Evolutionary conservation across 2,113 vertebrate species (phyloP), one percentile per base, ranked within the genome.

Genomic region (Oreochromis aureus): DNA sequence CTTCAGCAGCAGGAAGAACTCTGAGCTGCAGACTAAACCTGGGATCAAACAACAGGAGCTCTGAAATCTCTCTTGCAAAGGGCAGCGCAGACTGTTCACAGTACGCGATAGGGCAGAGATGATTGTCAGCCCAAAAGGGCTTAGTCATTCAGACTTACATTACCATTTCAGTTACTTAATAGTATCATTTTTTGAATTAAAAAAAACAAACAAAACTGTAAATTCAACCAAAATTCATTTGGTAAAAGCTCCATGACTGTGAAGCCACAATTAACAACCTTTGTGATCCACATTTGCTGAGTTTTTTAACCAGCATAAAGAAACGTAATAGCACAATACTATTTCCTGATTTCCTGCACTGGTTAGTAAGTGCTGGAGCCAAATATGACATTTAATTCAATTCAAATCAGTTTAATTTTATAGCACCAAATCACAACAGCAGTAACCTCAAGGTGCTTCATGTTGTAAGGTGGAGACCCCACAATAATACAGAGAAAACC

Each of bases 41-140:
- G 24, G 76, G 71, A 86, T 88, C 80, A 81, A 44, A 82, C 86
- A 81, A 84, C 69, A 46, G 76, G 76, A 87, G 81, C 53, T 79
- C 79, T 76, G 24, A 86, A 79, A 88, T 89, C 81, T 69, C 44
- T 34, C 27, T 53, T 58, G 54, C 36, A 86, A 91, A 93, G 84
- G 82, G 79, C 84, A 90, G 10, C 1, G 1, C 56, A 55, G 76
- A 63, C 66, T 56, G 63, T 30, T 80, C 46, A 9, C 66, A 13
- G 83, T 39, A 34, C 22, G 44, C 83, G 12, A 71, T 48, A 83
- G 91, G 80, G 80, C 89, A 89, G 7, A 0, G 2, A 73, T 32
- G 81, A 36, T 19, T n/a, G 34, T 73, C 18, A 48, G 10, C 11
- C 41, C 58, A 32, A 78, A 78, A 78, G 0, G 27, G 16, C 16